These are phyloP conservation scores for Drosophila bifasciata DNA, from an alignment of 1,140 invertebrate genomes.

Conservation along the genomic window DNA sequence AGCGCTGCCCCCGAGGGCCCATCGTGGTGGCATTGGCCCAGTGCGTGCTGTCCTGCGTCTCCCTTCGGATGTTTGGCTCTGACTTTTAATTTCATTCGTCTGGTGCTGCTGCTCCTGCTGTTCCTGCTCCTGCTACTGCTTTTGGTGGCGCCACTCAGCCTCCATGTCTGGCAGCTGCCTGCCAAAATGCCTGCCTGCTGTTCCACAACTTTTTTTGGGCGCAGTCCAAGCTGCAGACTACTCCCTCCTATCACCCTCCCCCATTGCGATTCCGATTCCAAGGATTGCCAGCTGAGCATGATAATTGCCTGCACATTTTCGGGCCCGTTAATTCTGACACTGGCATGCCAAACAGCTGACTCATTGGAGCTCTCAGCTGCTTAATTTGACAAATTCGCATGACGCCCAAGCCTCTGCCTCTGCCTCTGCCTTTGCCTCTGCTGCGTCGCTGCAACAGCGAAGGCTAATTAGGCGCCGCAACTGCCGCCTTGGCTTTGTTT, in stretches of 20 bases:
- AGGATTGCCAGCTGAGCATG: conserved; percentile 34
- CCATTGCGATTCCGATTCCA: conserved; percentile 13
- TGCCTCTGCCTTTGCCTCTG: no score
- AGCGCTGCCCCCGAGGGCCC: conserved; percentile 43
- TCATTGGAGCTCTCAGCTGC: conserved; percentile 54
- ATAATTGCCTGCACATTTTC: conserved; percentile 76
- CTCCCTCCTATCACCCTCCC: conserved; percentile 12
- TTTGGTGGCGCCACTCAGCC: conserved; percentile 47
- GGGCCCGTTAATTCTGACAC: conserved; percentile 65
- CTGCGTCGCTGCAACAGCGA: not conserved
- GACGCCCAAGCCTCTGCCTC: conserved; percentile 36
- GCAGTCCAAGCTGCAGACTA: not conserved
- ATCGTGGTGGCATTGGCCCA: not conserved
- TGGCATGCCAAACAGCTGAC: conserved; percentile 43
- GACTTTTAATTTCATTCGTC: conserved; percentile 70
- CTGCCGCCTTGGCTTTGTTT: conserved; percentile 33
- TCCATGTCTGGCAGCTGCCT: conserved; percentile 35
- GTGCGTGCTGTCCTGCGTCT: not conserved
- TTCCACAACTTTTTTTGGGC: conserved; percentile 18
- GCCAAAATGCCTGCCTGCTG: conserved; percentile 18
- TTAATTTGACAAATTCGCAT: conserved; percentile 82
- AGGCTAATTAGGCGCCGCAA: conserved; percentile 69
- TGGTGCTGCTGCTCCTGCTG: conserved; percentile 10
- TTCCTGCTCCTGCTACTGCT: conserved; percentile 1
- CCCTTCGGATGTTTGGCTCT: conserved; percentile 1